Evolutionary conservation across 2,113 vertebrate genomes (phyloP), one percentile per base, ranked within the genome.

Genomic region (Siniperca knerii): DNA sequence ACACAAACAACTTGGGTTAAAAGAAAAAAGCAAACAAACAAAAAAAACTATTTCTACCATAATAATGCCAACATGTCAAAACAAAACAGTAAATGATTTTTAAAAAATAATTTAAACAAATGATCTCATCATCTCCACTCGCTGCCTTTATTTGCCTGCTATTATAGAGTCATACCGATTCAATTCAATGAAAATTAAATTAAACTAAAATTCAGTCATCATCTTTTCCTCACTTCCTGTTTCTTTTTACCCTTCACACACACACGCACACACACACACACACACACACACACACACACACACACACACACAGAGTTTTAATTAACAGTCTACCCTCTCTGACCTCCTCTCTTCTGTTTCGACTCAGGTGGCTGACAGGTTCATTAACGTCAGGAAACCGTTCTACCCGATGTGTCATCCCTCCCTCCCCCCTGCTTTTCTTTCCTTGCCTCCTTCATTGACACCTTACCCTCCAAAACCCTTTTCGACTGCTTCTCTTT

Each of bases 361-460:
- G 1, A 82, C 67, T 93, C 91, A 91, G 88, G 85, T 88, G 71
- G 25, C 12, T 88, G 92, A 93, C 92, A 80, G 83, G 46, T 89
- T 90, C 85, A 76, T 87, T 86, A 82, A 91, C 86, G 69, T 86
- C 79, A 77, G 89, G 83, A 88, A 88, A 58, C 79, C 23, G 23
- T 46, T 78, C 23, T 1, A 65, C 65, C 68, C 18, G 0, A 2
- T 0, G 1, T 82, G 66, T 68, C 88, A 70, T 66, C 69, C 29
- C n/a, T 55, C 58, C 40, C 25, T 18, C 33, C 42, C 44, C 6
- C 44, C 60, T 0, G n/a, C 0, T 46, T 8, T 29, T 44, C 72
- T 73, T 48, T 69, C 40, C 52, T 70, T 18, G 4, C 54, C 40
- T 46, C 66, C 40, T 29, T 70, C 6, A 15, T 15, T 48, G 60